These are phyloP conservation scores for Rhinopithecus roxellana DNA, from an alignment of 2,113 vertebrate species.

Conservation along the genomic window DNA sequence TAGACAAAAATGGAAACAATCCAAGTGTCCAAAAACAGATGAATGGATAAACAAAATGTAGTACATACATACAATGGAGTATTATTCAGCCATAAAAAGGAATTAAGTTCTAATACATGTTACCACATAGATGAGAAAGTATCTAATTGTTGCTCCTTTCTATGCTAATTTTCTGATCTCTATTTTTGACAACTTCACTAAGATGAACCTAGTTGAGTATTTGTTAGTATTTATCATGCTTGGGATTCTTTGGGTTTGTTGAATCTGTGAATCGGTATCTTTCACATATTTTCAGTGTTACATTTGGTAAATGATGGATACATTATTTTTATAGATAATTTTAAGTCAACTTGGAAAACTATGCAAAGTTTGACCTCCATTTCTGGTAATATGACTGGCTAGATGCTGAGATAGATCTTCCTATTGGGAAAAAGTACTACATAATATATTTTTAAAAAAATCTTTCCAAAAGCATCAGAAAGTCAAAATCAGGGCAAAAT, in stretches of 20 bases:
- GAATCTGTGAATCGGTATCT: neutral
- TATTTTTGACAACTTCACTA: neutral
- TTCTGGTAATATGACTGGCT: neutral
- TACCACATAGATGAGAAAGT: neutral
- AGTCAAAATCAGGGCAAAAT: neutral
- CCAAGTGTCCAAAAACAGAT: neutral
- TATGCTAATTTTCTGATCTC: neutral
- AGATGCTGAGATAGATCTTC: neutral
- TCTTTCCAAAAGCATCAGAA: neutral
- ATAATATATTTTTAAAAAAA: neutral
- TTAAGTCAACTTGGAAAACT: slow-evolving; percentile 1
- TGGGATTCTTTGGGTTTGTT: neutral
- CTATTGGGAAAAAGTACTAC: neutral
- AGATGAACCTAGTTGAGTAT: neutral
- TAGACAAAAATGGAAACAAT: neutral
- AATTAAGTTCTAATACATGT: neutral
- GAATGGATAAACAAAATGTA: neutral
- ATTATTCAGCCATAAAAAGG: neutral
- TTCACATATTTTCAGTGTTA: neutral
- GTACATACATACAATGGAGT: neutral
- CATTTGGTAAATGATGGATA: no score
- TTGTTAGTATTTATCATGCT: neutral
- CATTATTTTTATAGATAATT: neutral
- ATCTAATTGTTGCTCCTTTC: neutral
- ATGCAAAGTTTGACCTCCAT: neutral